phyloP scores from a whole-genome alignment of 2,888 invertebrate genomes.

The Phlogophora meticulosa region DNA sequence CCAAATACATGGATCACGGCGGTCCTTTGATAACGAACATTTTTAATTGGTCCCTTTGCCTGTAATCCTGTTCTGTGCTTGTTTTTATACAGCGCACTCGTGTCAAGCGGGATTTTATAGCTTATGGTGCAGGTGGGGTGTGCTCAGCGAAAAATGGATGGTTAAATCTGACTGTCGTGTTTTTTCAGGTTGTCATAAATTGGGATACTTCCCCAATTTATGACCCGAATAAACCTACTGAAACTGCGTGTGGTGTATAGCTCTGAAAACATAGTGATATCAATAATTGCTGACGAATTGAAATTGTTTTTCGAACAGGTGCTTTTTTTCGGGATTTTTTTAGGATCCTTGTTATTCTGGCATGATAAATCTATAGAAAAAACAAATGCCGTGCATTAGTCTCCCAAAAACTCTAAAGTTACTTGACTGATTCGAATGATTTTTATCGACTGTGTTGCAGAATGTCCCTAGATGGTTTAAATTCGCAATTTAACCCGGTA shows the following conservation, averaged over 20 bases:
- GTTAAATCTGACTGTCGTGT: slow-evolving; percentile 20
- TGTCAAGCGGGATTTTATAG: slow-evolving; percentile 38
- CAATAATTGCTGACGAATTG: not conserved
- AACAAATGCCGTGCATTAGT: too few species aligned
- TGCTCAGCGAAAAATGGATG: slow-evolving; percentile 20
- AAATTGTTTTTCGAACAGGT: not conserved
- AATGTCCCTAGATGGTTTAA: too few species aligned
- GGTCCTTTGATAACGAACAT: slow-evolving; percentile 54
- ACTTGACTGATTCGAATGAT: too few species aligned
- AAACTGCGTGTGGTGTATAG: not conserved
- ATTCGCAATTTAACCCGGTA: too few species aligned
- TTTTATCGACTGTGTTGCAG: too few species aligned
- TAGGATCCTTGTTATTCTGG: too few species aligned
- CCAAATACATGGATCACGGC: slow-evolving; percentile 44
- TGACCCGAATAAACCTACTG: slow-evolving; percentile 6
- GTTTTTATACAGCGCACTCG: slow-evolving; percentile 39
- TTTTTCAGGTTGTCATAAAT: slow-evolving; percentile 14
- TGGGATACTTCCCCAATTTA: slow-evolving; percentile 23
- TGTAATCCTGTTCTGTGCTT: slow-evolving; percentile 42
- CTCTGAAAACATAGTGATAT: not conserved
- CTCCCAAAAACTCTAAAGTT: too few species aligned
- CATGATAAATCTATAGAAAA: too few species aligned
- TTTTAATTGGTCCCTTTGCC: slow-evolving; percentile 59
- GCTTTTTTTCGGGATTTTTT: too few species aligned
- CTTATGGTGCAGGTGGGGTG: slow-evolving; percentile 30